Evolutionary conservation across 2,797 vertebrate species (phyloP).

Genomic region (Toxotes lorentzi): DNA sequence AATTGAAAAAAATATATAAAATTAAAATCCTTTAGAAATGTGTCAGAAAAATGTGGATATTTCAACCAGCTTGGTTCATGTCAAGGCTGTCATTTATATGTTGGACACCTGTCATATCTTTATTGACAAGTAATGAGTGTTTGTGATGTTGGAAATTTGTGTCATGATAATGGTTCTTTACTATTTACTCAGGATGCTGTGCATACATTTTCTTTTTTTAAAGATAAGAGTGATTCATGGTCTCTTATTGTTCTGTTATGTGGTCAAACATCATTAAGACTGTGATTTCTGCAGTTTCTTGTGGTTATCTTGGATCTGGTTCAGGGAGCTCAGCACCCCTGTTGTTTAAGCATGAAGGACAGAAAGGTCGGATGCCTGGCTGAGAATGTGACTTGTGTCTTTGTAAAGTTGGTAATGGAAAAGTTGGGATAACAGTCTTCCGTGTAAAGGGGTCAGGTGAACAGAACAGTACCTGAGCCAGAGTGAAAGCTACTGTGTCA

Average conservation of each 20-base stretch:
- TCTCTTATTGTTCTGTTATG: neutral
- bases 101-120: neutral
- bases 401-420: conserved; percentile 58
- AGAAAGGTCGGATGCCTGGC: conserved; percentile 51
- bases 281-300: neutral
- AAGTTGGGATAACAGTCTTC: conserved; percentile 41
- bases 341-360: conserved; percentile 9
- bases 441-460: conserved; percentile 39
- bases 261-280: neutral
- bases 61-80: neutral
- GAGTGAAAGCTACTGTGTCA: conserved; percentile 56
- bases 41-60: neutral
- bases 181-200: neutral
- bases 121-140: neutral
- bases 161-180: neutral
- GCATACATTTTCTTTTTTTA: neutral
- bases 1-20: neutral
- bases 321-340: conserved; percentile 1
- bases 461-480: conserved; percentile 22
- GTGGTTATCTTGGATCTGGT: neutral
- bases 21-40: conserved; percentile 7
- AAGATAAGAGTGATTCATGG: neutral
- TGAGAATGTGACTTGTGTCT: conserved; percentile 35
- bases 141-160: neutral
- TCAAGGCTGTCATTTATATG: neutral